Evolutionary conservation across 2,888 invertebrate genomes (phyloP).

Genomic region (Noctua fimbriata): DNA sequence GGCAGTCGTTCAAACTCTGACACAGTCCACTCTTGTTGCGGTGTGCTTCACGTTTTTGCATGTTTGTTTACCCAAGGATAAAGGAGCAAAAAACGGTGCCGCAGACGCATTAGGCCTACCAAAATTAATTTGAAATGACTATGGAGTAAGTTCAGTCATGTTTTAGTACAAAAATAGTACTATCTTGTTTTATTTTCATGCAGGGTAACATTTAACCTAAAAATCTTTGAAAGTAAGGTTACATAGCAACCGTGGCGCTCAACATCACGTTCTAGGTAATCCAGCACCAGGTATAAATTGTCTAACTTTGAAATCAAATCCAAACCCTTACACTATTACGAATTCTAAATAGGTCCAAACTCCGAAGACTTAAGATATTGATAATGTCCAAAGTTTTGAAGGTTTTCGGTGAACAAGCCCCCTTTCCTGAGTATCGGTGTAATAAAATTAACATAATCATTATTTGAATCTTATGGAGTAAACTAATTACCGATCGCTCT

Average conservation of each 20-base stretch:
- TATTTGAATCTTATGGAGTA: not conserved
- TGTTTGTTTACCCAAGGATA: no score
- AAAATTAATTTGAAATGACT: no score
- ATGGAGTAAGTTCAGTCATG: no score
- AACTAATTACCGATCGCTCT: not conserved
- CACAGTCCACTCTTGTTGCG: no score
- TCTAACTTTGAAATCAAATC: constrained; percentile 24
- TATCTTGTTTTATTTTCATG: not conserved
- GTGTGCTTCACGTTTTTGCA: no score
- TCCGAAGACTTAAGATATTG: constrained; percentile 26
- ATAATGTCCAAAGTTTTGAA: constrained; percentile 36
- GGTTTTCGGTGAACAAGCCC: constrained; percentile 8
- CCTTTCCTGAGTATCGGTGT: not conserved
- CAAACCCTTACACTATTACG: constrained; percentile 24
- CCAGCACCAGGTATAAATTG: constrained; percentile 15
- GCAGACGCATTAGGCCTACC: no score
- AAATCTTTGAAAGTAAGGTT: not conserved
- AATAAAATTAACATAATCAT: constrained; percentile 31
- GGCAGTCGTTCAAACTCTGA: no score
- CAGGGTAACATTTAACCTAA: not conserved
- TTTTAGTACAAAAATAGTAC: not conserved
- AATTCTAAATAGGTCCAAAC: constrained; percentile 42
- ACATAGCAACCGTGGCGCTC: not conserved
- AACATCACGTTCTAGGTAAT: constrained; percentile 2
- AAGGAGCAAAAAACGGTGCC: no score